Evolutionary conservation across 1,140 invertebrate species (phyloP), one percentile per base, ranked within the genome.

Genomic region (Drosophila sproati): DNA sequence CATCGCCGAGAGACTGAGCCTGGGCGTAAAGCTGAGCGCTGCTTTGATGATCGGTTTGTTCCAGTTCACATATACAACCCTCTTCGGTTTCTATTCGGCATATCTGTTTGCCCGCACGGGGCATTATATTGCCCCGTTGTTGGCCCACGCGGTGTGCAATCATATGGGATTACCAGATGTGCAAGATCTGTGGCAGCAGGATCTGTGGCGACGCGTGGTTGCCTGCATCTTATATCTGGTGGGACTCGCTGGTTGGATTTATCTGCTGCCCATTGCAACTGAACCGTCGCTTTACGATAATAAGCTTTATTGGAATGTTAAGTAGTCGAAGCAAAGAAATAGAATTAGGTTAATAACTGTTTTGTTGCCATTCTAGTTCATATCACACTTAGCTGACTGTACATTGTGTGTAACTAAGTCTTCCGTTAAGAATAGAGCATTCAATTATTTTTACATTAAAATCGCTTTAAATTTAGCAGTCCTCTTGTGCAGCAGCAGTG

Each of bases 141-240:
- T 98, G 7, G 97, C 96, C 4, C 98, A 99, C 92, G 96, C 97
- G 2, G 98, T 99, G 92, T 99, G 98, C 92, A 99, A 99, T 93
- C 96, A 98, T 91, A 98, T 99, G 97, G 98, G 98, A 31, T 96
- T 99, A 82, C 98, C 98, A 0, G 97, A 98, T 91, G 94, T 99
- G 73, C 94, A 94, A 3, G 97, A 98, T 91, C 93, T 98, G 3
- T 91, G 94, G 47, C 94, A 95, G 28, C 96, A 96, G 82, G 94
- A 95, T 60, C 93, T 95, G 32, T 94, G 94, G 4, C 95, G 96
- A 77, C 94, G 95, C 62, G 92, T 95, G 7, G 92, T 96, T 5
- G 94, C 96, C 2, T 92, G 95, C 32, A 89, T 90, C 37, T 92
- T 96, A 4, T 98, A 97, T 93, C 83, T 98, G 10, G 57, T 96